These are phyloP conservation scores for Taenaris catops DNA, from an alignment of 2,888 invertebrate species.

Conservation along the genomic window DNA sequence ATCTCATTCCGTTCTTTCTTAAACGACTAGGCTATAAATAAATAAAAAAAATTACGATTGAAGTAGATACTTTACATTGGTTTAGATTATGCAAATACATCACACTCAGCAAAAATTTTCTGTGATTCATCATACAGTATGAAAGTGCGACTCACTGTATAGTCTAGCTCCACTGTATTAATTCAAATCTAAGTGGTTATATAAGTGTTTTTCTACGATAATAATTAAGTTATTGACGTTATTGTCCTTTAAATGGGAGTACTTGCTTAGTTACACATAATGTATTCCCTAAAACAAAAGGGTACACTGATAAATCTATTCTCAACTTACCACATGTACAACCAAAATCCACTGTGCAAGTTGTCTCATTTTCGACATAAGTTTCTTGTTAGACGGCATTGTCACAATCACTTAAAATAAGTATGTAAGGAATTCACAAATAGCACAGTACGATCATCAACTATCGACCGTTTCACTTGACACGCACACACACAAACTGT, in stretches of 20 bases:
- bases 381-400: slow-evolving; percentile 73
- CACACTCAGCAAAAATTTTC: slow-evolving; percentile 14
- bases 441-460: slow-evolving; percentile 61
- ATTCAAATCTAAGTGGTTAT: slow-evolving; percentile 9
- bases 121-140: slow-evolving; percentile 16
- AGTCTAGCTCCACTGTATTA: neutral
- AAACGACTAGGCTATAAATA: neutral
- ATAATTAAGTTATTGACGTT: neutral
- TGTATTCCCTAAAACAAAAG: neutral
- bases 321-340: slow-evolving; percentile 67
- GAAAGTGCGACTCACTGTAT: slow-evolving; percentile 2
- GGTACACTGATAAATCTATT: neutral
- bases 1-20: no score
- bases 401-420: slow-evolving; percentile 34
- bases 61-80: neutral
- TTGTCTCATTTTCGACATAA: slow-evolving; percentile 67
- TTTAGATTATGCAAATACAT: slow-evolving; percentile 5
- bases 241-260: no score
- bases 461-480: slow-evolving; percentile 74
- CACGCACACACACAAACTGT: slow-evolving; percentile 64
- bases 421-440: slow-evolving; percentile 65
- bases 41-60: neutral
- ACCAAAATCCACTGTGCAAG: slow-evolving; percentile 69
- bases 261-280: no score
- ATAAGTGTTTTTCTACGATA: slow-evolving; percentile 15